A percentile compares a stretch with the other conserved stretches of the same genome.
Conservation (phyloP, 2,888 invertebrate genomes). For the Ormia ochracea region DNA sequence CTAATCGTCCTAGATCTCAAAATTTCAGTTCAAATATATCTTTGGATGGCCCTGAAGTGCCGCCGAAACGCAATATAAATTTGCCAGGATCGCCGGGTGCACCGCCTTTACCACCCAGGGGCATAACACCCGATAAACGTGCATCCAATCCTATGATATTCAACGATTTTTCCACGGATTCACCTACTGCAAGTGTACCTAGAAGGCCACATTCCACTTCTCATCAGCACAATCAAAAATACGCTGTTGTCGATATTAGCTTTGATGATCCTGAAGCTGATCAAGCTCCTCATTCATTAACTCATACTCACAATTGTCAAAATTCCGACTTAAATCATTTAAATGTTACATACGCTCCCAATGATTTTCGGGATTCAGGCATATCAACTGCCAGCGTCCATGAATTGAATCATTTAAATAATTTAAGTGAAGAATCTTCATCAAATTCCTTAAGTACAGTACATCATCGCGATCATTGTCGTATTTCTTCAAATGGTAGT, state of each 20-base stretch:
- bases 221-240: constrained; percentile 73
- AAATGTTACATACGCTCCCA: constrained; percentile 70
- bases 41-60: constrained; percentile 77
- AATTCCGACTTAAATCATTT: constrained; percentile 68
- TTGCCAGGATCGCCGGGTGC: constrained; percentile 78
- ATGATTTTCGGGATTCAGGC: constrained; percentile 76
- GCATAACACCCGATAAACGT: constrained; percentile 79
- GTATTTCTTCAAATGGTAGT: constrained; percentile 69
- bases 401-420: constrained; percentile 74
- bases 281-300: constrained; percentile 68
- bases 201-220: constrained; percentile 68
- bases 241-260: constrained; percentile 78
- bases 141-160: constrained; percentile 76
- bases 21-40: constrained; percentile 80
- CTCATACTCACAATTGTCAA: constrained; percentile 66
- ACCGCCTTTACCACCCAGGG: constrained; percentile 88
- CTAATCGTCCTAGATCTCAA: constrained; percentile 61
- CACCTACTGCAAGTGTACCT: constrained; percentile 65
- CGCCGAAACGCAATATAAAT: constrained; percentile 77
- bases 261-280: constrained; percentile 77
- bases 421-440: constrained; percentile 72
- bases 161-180: constrained; percentile 71
- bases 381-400: constrained; percentile 76
- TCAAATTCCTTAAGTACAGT: constrained; percentile 69
- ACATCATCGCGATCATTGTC: constrained; percentile 72